Conservation (phyloP, 2,113 vertebrate species). For the Leucosticte australis region DNA sequence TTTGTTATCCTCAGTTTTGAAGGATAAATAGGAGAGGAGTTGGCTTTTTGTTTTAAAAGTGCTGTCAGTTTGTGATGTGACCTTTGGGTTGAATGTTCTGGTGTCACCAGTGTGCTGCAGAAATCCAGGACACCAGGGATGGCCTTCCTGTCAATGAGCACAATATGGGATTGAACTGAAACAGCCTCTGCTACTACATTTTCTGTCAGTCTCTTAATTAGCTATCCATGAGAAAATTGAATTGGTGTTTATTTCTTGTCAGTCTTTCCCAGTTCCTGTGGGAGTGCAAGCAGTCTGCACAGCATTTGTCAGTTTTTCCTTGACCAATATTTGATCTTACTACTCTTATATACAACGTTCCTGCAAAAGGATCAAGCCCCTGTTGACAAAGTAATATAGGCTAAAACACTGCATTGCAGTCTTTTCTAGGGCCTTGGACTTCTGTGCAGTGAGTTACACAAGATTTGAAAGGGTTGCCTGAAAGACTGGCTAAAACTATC, state of each 20-base stretch:
- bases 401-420: conserved; percentile 29
- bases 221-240: background rate
- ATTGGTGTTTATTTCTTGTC: background rate
- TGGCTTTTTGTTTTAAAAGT: background rate
- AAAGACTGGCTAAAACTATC: background rate
- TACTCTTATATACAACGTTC: background rate
- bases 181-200: background rate
- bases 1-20: background rate
- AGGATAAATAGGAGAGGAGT: background rate
- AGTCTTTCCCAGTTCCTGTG: background rate
- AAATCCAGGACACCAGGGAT: background rate
- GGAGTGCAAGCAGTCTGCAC: background rate
- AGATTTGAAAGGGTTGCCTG: background rate
- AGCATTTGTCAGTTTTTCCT: background rate
- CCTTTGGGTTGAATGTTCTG: background rate
- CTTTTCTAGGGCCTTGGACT: background rate
- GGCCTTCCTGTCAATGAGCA: background rate
- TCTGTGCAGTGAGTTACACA: background rate
- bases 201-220: background rate
- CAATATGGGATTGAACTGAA: background rate
- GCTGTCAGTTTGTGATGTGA: background rate
- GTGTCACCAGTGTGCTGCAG: background rate
- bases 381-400: background rate
- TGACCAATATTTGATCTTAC: background rate
- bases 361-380: background rate